Conservation (phyloP, 2,113 vertebrate genomes). For the Datnioides undecimradiatus region DNA sequence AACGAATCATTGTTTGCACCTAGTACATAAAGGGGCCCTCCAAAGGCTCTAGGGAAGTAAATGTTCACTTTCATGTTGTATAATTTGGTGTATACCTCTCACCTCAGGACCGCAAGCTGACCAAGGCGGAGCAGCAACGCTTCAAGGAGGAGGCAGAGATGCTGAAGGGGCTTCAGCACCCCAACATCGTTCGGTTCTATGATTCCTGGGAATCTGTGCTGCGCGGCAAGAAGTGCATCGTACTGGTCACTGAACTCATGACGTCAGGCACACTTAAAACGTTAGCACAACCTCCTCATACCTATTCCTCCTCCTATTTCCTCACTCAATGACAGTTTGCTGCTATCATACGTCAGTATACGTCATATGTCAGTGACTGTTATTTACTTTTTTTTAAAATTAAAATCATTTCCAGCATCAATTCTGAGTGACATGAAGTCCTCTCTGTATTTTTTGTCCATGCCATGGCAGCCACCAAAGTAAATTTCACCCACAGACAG, state of each 20-base stretch:
- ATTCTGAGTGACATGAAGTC: not conserved
- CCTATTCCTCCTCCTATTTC: too few relatives aligned
- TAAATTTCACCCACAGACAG: not conserved
- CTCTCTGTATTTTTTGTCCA: not conserved
- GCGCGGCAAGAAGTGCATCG: constrained; percentile 95
- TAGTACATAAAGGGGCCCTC: not conserved
- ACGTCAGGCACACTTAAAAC: constrained; percentile 96
- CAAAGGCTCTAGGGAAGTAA: not conserved
- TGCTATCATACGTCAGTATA: not conserved
- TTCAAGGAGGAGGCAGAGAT: constrained; percentile 97
- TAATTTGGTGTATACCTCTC: not conserved
- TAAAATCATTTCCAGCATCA: not conserved
- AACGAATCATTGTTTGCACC: not conserved
- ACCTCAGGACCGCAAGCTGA: constrained; percentile 92
- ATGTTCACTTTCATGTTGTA: not conserved
- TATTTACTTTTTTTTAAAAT: too few relatives aligned
- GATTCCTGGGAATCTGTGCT: constrained; percentile 94
- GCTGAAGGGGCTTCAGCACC: constrained; percentile 94
- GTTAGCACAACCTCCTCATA: constrained; percentile 75
- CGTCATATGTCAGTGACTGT: too few relatives aligned
- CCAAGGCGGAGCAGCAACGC: constrained; percentile 92
- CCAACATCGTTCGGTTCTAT: constrained; percentile 96
- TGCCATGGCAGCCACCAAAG: not conserved
- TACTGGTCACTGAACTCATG: constrained; percentile 96
- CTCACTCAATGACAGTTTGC: not conserved